Evolutionary conservation across 2,888 invertebrate genomes (phyloP).

Genomic region (Caenorhabditis sp.): DNA sequence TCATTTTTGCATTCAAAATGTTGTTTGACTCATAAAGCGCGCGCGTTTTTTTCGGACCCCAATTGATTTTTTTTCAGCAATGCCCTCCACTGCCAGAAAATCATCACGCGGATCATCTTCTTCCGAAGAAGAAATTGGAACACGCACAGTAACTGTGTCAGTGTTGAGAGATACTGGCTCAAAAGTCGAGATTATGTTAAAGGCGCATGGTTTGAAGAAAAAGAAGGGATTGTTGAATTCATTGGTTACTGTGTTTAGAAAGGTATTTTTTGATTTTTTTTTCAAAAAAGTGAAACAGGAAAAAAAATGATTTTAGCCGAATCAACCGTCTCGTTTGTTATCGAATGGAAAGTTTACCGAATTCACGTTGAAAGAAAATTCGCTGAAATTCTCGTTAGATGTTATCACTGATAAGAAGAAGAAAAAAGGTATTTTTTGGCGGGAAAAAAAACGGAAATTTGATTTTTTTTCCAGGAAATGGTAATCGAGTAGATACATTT

Average conservation of each 20-base stretch:
- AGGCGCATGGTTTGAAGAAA: conserved; percentile 66
- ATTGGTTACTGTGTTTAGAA: conserved; percentile 61
- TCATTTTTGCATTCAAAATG: no score
- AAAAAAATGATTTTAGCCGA: conserved; percentile 48
- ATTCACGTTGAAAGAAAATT: conserved; percentile 55
- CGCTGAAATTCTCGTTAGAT: conserved; percentile 57
- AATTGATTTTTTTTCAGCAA: neutral
- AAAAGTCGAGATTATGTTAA: conserved; percentile 64
- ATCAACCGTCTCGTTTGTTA: conserved; percentile 64
- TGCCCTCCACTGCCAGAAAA: neutral
- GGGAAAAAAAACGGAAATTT: neutral
- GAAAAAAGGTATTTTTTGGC: conserved; percentile 40
- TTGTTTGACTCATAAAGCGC: neutral
- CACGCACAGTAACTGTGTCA: conserved; percentile 47
- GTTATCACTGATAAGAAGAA: conserved; percentile 63
- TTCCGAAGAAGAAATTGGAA: conserved; percentile 32
- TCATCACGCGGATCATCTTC: conserved; percentile 24
- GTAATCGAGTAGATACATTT: conserved; percentile 57
- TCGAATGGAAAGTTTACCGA: conserved; percentile 66
- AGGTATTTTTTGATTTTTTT: conserved; percentile 42
- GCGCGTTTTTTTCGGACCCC: neutral
- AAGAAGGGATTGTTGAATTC: conserved; percentile 54
- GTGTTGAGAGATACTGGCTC: conserved; percentile 62
- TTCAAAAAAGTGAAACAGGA: no score
- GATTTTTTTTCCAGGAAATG: conserved; percentile 39